Percentiles rank a stretch among this genome's conserved stretches.
phyloP scores from a whole-genome alignment of 2,113 vertebrate genomes.

The Macroglossus sobrinus region DNA sequence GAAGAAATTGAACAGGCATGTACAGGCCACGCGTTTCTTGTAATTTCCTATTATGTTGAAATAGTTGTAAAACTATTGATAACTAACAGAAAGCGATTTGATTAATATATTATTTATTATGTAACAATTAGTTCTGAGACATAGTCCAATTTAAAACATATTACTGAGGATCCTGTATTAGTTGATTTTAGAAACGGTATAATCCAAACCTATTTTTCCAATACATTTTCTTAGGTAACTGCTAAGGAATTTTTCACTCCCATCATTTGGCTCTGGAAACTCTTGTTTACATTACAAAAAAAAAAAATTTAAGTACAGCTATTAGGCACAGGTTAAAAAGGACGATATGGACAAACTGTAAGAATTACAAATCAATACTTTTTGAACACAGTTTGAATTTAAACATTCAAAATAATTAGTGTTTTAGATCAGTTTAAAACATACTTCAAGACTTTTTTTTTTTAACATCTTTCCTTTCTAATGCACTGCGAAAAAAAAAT shows the following conservation, averaged over 20 bases:
- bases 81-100: not conserved
- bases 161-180: not conserved
- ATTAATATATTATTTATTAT: constrained; percentile 55
- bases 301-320: not conserved
- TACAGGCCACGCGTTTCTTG: not conserved
- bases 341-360: not conserved
- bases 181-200: constrained; percentile 13
- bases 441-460: not conserved
- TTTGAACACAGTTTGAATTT: not conserved
- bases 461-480: not conserved
- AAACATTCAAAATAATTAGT: not conserved
- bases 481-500: not conserved
- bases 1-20: not conserved
- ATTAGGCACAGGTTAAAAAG: not conserved
- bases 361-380: not conserved
- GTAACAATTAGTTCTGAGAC: constrained; percentile 39
- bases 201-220: constrained; percentile 9
- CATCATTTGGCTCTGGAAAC: constrained; percentile 18
- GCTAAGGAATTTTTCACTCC: not conserved
- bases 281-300: not conserved
- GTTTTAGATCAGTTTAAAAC: not conserved
- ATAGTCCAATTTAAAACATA: constrained; percentile 34
- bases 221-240: not conserved
- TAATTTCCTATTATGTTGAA: not conserved
- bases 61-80: not conserved